Evolutionary conservation across 2,888 invertebrate genomes (phyloP), one percentile per base, ranked within the genome.

Genomic region (Nysson spinosus): DNA sequence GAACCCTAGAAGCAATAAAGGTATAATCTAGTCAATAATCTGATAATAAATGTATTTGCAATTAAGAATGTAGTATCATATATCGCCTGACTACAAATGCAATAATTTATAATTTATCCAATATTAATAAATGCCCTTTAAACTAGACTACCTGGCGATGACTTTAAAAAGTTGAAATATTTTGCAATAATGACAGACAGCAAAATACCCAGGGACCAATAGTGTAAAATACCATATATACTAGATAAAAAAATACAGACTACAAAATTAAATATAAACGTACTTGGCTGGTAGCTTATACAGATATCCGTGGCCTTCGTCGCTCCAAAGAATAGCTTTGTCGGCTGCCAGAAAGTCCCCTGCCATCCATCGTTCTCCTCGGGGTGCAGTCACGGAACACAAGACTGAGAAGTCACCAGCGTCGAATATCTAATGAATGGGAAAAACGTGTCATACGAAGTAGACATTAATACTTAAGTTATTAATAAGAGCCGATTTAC

Each of bases 211-310:
- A 14, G 37, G 17, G 14, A 26, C 28, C 12, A 49, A 32, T 24
- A 28, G 9, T 35, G 22, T 19, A 28, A 6, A 30, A 11, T 4
- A 24, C 1, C 3, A 32, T 6, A 32, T 14, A n/a, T 4, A 26
- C 16, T 17, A 14, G 22, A 30, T 37, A 56, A 28, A 24, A 47
- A 7, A 47, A 28, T 24, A 52, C 61, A 55, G 47, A 24, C 6
- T 12, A 35, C n/a, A 3, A 28, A 32, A 20, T 5, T 14, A 4
- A 16, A 11, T 16, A 34, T 6, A 19, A 69, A 86, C 94, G 91
- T 92, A 99, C 96, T 98, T 98, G 79, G 96, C 94, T 0, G 99
- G 99, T 77, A 99, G 89, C 87, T 94, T 96, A 89, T 96, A 99
- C 47, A 99, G 90, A 87, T 97, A 98, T 46, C 97, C 97, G 83